These are phyloP conservation scores for Trachemys scripta DNA, from an alignment of 2,113 vertebrate genomes.

Conservation along the genomic window DNA sequence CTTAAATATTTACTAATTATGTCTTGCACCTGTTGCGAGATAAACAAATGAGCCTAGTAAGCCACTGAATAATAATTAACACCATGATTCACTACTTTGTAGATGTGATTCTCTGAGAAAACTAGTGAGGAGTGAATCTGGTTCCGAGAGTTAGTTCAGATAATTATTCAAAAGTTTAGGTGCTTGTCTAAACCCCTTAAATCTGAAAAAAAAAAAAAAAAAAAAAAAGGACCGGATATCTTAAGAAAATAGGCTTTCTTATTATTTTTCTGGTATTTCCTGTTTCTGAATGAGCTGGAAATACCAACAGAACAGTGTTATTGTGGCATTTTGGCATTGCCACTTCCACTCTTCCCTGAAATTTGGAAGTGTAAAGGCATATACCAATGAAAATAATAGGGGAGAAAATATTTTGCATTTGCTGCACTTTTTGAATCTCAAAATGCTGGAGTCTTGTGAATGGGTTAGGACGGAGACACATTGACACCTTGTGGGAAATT, in stretches of 20 bases:
- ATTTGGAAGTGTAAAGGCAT: not conserved
- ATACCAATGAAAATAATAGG: not conserved
- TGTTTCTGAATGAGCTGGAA: not conserved
- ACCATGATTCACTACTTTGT: not conserved
- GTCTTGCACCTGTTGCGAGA: not conserved
- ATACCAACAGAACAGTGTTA: not conserved
- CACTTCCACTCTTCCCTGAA: not conserved
- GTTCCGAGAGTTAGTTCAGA: not conserved
- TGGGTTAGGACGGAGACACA: not conserved
- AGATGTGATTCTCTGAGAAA: not conserved
- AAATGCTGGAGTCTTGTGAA: accelerated
- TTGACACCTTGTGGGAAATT: not conserved
- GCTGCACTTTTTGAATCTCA: not conserved
- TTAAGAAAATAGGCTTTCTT: not conserved
- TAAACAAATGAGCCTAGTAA: not conserved
- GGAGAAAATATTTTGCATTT: not conserved
- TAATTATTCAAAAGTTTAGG: not conserved
- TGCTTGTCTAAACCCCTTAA: not conserved
- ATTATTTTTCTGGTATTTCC: not conserved
- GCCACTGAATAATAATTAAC: not conserved
- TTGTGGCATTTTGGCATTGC: not conserved
- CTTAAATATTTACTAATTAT: not conserved
- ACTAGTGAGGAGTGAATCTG: not conserved
- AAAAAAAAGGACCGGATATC: not conserved
- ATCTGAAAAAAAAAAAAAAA: not conserved